Conservation (phyloP, 2,888 invertebrate species). For the Acrocyrtus sp. region DNA sequence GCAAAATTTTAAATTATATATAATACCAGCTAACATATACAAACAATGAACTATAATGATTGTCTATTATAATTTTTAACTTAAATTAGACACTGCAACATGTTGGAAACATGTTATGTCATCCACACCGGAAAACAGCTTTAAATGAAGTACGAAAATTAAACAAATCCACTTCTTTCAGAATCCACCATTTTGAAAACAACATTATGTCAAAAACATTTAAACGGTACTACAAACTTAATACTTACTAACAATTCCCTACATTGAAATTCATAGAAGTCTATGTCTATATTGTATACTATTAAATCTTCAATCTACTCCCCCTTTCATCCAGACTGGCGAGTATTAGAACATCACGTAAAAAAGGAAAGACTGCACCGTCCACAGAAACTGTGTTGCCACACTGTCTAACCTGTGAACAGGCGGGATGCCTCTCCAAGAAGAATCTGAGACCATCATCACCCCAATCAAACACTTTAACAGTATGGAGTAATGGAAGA, state of each 20-base stretch:
- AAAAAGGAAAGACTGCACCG: constrained; percentile 29
- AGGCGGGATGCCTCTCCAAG: constrained; percentile 48
- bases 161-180: constrained; percentile 57
- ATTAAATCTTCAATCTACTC: neutral
- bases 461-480: too few species aligned
- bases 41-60: neutral
- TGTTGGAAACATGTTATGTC: constrained; percentile 56
- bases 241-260: too few species aligned
- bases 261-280: too few species aligned
- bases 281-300: too few species aligned
- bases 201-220: constrained; percentile 63
- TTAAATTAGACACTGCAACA: constrained; percentile 62
- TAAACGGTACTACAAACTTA: constrained; percentile 56
- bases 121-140: constrained; percentile 61
- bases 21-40: too few species aligned
- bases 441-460: constrained; percentile 11
- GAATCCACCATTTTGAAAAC: constrained; percentile 59
- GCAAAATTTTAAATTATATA: too few species aligned
- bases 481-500: constrained; percentile 36
- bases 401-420: constrained; percentile 45
- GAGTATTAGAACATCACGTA: constrained; percentile 52
- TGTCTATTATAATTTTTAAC: neutral
- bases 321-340: constrained; percentile 41
- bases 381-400: neutral
- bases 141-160: constrained; percentile 61